Conservation (phyloP, 1,140 invertebrate genomes). For the Acromyrmex charruanus region DNA sequence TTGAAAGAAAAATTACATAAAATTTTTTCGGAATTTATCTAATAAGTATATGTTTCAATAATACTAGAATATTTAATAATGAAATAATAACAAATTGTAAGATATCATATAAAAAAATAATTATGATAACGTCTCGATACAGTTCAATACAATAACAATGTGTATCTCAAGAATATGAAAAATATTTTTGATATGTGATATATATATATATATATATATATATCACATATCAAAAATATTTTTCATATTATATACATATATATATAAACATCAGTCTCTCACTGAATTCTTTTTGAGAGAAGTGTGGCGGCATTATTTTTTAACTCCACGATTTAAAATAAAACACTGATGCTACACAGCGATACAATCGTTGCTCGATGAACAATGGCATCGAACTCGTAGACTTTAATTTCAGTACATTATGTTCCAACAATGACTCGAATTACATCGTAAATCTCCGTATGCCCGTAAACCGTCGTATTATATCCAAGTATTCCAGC, state of each 20-base stretch:
- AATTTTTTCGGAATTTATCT: no score
- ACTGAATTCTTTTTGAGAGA: background rate
- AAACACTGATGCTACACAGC: background rate
- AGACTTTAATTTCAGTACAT: constrained; percentile 52
- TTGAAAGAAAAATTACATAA: no score
- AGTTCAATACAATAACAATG: background rate
- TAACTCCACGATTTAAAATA: background rate
- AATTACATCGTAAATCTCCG: constrained; percentile 47
- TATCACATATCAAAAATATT: no score
- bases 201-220: no score
- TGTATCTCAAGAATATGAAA: background rate
- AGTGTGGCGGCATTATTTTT: background rate
- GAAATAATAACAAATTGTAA: no score
- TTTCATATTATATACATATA: no score
- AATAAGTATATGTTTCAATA: no score
- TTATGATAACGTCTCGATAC: no score
- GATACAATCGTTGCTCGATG: constrained; percentile 7
- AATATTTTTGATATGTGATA: background rate
- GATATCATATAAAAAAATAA: no score
- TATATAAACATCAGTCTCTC: background rate
- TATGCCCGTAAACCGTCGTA: constrained; percentile 46
- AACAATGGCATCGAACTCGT: background rate
- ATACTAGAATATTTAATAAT: no score
- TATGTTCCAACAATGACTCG: constrained; percentile 53
- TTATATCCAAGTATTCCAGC: constrained; percentile 56